phyloP scores from a whole-genome alignment of 2,797 vertebrate genomes.

The Cynodonichthys magdalenae region DNA sequence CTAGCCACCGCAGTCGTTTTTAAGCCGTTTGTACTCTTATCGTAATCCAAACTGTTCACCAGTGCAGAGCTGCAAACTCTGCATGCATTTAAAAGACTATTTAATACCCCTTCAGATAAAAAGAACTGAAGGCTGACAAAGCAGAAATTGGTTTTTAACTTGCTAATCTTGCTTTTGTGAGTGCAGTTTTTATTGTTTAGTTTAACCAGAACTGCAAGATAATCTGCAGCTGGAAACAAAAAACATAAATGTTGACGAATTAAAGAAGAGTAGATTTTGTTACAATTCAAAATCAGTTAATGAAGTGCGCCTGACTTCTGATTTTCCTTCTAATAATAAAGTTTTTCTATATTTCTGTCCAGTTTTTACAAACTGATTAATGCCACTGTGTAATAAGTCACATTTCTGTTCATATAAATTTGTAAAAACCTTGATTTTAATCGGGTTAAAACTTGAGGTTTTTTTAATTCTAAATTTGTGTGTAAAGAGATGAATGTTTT shows the following conservation, averaged over 20 bases:
- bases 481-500: too few species aligned
- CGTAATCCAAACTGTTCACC: constrained; percentile 36
- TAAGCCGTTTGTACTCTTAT: constrained; percentile 41
- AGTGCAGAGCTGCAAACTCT: constrained; percentile 26
- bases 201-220: constrained; percentile 2
- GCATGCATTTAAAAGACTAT: constrained; percentile 50
- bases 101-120: constrained; percentile 42
- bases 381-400: too few species aligned
- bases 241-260: too few species aligned
- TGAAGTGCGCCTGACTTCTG: background rate
- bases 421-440: too few species aligned
- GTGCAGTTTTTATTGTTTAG: constrained; percentile 13
- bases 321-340: background rate
- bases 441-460: too few species aligned
- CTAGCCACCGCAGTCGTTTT: constrained; percentile 7
- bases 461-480: too few species aligned
- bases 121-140: constrained; percentile 40
- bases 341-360: background rate
- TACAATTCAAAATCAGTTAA: background rate
- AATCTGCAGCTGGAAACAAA: too few species aligned
- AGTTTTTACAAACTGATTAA: background rate
- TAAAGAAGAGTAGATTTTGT: too few species aligned
- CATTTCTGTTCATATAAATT: too few species aligned
- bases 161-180: constrained; percentile 36
- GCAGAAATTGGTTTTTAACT: constrained; percentile 23